These are phyloP conservation scores for Aplocera efformata DNA, from an alignment of 2,888 invertebrate genomes.

Conservation along the genomic window DNA sequence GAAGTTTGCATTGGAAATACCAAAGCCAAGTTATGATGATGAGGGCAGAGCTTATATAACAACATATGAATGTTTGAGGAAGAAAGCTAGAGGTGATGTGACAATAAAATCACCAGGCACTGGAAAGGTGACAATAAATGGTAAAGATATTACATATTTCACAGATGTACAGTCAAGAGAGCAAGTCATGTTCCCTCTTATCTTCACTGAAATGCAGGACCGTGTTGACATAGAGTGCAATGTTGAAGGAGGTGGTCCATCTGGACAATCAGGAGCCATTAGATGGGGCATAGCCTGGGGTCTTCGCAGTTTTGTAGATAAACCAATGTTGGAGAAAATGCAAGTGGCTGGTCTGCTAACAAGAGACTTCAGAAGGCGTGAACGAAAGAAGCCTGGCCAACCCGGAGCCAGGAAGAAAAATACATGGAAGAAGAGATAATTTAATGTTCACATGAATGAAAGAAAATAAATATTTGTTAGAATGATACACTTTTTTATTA, in stretches of 20 bases:
- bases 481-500: conserved; percentile 11
- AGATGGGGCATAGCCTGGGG: conserved; percentile 93
- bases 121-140: conserved; percentile 91
- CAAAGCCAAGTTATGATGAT: conserved; percentile 84
- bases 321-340: conserved; percentile 89
- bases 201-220: conserved; percentile 87
- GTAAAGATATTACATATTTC: conserved; percentile 89
- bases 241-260: conserved; percentile 85
- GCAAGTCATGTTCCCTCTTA: conserved; percentile 93
- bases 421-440: conserved; percentile 94
- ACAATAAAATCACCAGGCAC: conserved; percentile 90
- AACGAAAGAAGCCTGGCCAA: conserved; percentile 96
- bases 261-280: conserved; percentile 93
- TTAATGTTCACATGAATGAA: conserved; percentile 9
- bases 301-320: conserved; percentile 90
- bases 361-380: conserved; percentile 86
- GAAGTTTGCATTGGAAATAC: conserved; percentile 81
- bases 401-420: conserved; percentile 93
- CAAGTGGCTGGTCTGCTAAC: conserved; percentile 93
- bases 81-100: conserved; percentile 87
- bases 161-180: conserved; percentile 84
- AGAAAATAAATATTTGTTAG: conserved; percentile 12
- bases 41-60: conserved; percentile 87
- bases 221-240: conserved; percentile 92
- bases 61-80: conserved; percentile 86